A percentile compares a stretch with the other conserved stretches of the same genome.
Evolutionary conservation across 2,113 vertebrate genomes (phyloP).

Genomic region (Trochalopteron elliotii): DNA sequence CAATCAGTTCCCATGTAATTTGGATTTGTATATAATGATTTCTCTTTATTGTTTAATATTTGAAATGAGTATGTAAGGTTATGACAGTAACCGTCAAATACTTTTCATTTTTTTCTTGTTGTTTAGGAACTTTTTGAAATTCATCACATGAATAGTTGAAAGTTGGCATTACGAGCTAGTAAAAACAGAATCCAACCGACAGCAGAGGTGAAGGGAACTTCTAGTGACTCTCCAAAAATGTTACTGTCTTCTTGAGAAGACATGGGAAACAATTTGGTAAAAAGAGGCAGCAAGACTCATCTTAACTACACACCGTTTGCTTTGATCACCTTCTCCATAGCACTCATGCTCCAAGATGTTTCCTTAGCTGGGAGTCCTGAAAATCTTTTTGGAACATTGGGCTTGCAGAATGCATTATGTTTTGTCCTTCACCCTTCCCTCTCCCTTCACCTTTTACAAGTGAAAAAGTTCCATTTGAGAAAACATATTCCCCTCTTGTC

Average conservation of each 20-base stretch:
- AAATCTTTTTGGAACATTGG: background rate
- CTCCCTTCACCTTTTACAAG: background rate
- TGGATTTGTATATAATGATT: background rate
- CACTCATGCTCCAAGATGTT: background rate
- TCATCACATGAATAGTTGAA: slow-evolving; percentile 32
- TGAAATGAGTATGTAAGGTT: background rate
- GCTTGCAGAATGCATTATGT: background rate
- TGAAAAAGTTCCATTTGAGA: background rate
- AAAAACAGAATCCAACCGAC: slow-evolving; percentile 12
- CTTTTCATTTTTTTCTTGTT: background rate
- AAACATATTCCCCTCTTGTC: slow-evolving; percentile 14
- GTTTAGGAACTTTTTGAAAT: background rate
- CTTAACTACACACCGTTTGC: background rate
- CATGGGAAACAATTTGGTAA: background rate
- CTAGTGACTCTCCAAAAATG: background rate
- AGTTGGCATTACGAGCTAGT: slow-evolving; percentile 23
- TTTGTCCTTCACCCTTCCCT: background rate
- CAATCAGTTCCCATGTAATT: background rate
- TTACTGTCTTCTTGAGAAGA: background rate
- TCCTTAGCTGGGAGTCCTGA: background rate
- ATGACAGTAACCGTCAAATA: background rate
- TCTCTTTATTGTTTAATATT: background rate
- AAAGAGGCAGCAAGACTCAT: background rate
- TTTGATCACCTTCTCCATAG: background rate
- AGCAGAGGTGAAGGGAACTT: background rate